phyloP scores from a whole-genome alignment of 1,140 invertebrate species.

The Telenomus remus region DNA sequence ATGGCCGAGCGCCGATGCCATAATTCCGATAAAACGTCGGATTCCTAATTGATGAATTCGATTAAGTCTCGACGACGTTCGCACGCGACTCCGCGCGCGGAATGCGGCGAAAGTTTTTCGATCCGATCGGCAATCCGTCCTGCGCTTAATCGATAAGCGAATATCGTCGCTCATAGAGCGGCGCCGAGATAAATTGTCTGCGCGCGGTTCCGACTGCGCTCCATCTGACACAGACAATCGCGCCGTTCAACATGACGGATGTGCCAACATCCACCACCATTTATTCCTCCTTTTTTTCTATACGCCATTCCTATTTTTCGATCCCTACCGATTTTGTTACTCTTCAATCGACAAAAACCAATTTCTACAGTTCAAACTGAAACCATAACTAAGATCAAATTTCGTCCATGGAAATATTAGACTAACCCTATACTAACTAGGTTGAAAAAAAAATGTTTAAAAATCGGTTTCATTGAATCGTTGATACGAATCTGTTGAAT shows the following conservation, averaged over 20 bases:
- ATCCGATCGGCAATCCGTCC: background rate
- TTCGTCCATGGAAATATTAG: too few relatives aligned
- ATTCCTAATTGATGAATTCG: conserved; percentile 36
- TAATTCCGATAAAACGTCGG: conserved; percentile 13
- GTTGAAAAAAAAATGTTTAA: too few relatives aligned
- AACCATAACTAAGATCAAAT: too few relatives aligned
- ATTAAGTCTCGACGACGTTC: conserved; percentile 14
- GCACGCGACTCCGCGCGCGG: conserved; percentile 5
- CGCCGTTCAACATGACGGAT: conserved; percentile 36
- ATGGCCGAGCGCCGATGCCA: conserved; percentile 5
- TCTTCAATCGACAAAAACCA: too few relatives aligned
- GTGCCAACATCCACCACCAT: conserved; percentile 21
- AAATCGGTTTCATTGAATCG: too few relatives aligned
- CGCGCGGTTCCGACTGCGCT: background rate
- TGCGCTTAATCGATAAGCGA: too few relatives aligned
- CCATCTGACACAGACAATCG: conserved; percentile 17
- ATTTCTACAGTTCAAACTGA: too few relatives aligned
- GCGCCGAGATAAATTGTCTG: conserved; percentile 32
- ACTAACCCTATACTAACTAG: too few relatives aligned
- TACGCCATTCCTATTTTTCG: background rate
- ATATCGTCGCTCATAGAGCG: conserved; percentile 12
- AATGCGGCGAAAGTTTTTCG: conserved; percentile 30
- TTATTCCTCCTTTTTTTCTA: conserved; percentile 26
- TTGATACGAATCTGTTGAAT: too few relatives aligned
- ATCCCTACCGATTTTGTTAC: too few relatives aligned